Evolutionary conservation across 2,888 invertebrate genomes (phyloP).

Genomic region (Rhamphomyia laevipes): DNA sequence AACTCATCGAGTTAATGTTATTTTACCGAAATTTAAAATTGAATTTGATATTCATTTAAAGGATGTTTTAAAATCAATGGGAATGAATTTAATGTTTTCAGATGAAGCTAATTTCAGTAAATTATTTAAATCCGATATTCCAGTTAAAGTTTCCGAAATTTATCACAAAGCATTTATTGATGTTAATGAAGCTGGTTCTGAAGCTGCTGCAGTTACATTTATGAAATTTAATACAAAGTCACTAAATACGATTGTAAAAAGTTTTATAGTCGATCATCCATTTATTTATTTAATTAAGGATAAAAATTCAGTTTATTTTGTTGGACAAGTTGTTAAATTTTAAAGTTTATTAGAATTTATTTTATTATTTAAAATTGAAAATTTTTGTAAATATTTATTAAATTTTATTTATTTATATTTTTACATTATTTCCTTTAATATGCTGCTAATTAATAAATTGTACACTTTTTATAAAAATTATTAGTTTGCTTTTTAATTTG

Average conservation of each 20-base stretch:
- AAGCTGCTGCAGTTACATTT: conserved; percentile 71
- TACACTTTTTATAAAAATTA: too few relatives aligned
- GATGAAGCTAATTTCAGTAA: conserved; percentile 47
- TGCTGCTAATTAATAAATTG: too few relatives aligned
- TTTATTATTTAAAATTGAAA: too few relatives aligned
- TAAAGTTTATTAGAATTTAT: too few relatives aligned
- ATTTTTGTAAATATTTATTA: too few relatives aligned
- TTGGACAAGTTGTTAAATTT: conserved; percentile 29
- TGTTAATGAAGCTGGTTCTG: conserved; percentile 78
- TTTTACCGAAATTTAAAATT: conserved; percentile 68
- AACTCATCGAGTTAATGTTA: conserved; percentile 43
- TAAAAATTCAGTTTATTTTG: conserved; percentile 23
- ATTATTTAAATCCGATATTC: conserved; percentile 41
- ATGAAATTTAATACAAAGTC: conserved; percentile 6
- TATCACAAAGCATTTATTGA: conserved; percentile 80
- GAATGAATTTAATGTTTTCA: conserved; percentile 54
- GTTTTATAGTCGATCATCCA: not conserved
- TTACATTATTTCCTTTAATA: too few relatives aligned
- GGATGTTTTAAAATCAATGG: conserved; percentile 51
- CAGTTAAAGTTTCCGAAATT: conserved; percentile 50
- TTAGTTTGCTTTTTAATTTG: too few relatives aligned
- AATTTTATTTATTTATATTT: too few relatives aligned
- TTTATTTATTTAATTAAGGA: conserved; percentile 3
- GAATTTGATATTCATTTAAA: conserved; percentile 59
- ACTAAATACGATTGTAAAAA: too few relatives aligned